These are phyloP conservation scores for Ciconia nigra DNA, from an alignment of 2,797 vertebrate species.

Conservation along the genomic window DNA sequence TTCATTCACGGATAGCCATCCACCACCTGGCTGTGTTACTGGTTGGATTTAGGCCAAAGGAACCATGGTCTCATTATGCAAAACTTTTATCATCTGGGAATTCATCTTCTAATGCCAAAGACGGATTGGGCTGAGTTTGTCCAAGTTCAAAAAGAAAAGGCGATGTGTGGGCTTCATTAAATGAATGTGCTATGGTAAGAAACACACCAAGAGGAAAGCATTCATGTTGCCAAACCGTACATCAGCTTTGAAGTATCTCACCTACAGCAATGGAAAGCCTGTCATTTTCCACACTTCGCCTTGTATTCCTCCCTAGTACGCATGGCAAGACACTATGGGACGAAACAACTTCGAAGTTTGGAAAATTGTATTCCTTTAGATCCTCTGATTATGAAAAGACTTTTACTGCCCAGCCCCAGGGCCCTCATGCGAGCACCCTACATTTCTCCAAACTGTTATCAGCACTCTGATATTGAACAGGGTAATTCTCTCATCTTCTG, in stretches of 20 bases:
- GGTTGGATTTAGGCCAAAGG: background rate
- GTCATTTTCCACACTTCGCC: background rate
- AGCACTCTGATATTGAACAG: fast-evolving
- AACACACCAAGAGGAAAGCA: background rate
- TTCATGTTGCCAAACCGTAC: background rate
- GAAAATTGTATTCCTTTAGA: background rate
- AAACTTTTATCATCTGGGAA: background rate
- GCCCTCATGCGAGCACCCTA: background rate
- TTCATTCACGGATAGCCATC: fast-evolving
- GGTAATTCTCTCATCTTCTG: background rate
- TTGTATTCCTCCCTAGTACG: background rate
- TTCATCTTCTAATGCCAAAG: background rate
- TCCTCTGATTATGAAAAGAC: background rate
- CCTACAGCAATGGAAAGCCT: background rate
- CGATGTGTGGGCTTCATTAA: fast-evolving
- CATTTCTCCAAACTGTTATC: fast-evolving
- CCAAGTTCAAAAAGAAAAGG: background rate
- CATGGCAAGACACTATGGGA: background rate
- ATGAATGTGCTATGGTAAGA: background rate
- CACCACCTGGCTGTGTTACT: fast-evolving
- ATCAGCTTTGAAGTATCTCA: background rate
- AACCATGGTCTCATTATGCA: background rate
- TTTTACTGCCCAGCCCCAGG: background rate
- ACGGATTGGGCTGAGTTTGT: background rate
- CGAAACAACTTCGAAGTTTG: background rate